Percentiles rank a stretch among this genome's conserved stretches.
Evolutionary conservation across 2,113 vertebrate genomes (phyloP).

Genomic region (Chloropsis cyanopogon): DNA sequence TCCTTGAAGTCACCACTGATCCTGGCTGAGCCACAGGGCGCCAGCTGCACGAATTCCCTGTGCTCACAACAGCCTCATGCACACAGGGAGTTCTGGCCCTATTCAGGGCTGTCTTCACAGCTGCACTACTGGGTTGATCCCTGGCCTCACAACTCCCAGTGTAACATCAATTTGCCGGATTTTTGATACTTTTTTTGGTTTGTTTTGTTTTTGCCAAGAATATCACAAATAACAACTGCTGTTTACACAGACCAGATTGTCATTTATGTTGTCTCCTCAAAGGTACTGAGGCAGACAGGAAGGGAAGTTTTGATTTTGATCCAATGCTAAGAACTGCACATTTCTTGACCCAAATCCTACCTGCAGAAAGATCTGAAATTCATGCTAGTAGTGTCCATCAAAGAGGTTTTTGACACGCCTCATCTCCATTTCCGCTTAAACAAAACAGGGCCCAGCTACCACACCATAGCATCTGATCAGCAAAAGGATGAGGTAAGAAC

Average conservation of each 20-base stretch:
- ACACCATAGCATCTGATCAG: neutral
- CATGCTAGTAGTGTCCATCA: neutral
- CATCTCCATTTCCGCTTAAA: neutral
- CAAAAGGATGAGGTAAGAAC: neutral
- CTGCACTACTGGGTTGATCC: too few relatives aligned
- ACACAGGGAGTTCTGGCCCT: neutral
- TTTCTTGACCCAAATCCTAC: neutral
- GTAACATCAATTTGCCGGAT: neutral
- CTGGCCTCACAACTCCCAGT: neutral
- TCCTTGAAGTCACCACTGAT: neutral
- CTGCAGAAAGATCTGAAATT: neutral
- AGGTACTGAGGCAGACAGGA: neutral
- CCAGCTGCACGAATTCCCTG: neutral
- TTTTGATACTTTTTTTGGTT: neutral
- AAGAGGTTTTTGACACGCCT: neutral
- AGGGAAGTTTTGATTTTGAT: neutral
- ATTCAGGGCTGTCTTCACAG: neutral
- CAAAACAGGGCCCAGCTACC: neutral
- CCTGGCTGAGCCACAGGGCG: neutral
- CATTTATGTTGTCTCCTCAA: neutral
- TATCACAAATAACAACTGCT: neutral
- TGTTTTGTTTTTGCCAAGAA: neutral
- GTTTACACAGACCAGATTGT: neutral
- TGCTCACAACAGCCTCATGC: accelerated
- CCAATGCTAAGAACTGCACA: neutral